These are phyloP conservation scores for Lycophotia porphyrea DNA, from an alignment of 2,888 invertebrate species.

Conservation along the genomic window DNA sequence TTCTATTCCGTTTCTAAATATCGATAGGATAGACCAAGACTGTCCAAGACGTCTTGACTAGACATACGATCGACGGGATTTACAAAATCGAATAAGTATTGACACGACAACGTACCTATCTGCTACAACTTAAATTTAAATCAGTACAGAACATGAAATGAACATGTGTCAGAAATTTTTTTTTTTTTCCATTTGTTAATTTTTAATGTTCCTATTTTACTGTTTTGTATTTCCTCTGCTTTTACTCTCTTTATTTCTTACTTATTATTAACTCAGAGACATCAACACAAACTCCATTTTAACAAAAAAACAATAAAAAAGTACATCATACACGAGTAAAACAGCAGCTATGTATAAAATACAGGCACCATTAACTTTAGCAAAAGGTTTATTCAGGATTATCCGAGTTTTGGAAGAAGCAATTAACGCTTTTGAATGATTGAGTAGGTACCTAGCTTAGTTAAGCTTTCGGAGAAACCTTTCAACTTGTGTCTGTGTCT, in stretches of 20 bases:
- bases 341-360: conserved; percentile 61
- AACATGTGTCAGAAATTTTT: no score
- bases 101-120: no score
- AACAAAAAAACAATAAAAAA: conserved; percentile 18
- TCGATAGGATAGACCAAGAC: no score
- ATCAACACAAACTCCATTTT: background rate
- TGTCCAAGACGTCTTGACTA: background rate
- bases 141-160: background rate
- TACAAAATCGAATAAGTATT: no score
- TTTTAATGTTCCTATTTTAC: background rate
- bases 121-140: background rate
- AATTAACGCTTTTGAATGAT: conserved; percentile 85
- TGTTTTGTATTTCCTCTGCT: background rate
- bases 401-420: conserved; percentile 83
- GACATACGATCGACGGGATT: background rate
- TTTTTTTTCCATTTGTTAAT: background rate
- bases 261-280: background rate
- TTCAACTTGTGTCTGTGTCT: conserved; percentile 69
- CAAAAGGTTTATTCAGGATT: conserved; percentile 76
- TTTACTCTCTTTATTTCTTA: background rate
- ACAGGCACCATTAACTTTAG: conserved; percentile 66
- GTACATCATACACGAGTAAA: conserved; percentile 47
- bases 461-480: conserved; percentile 74
- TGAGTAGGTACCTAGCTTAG: conserved; percentile 77
- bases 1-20: background rate